Percentiles rank a stretch among this genome's conserved stretches.
These are phyloP conservation scores for Cossypha dichroa DNA, from an alignment of 2,797 vertebrate species.

Conservation along the genomic window DNA sequence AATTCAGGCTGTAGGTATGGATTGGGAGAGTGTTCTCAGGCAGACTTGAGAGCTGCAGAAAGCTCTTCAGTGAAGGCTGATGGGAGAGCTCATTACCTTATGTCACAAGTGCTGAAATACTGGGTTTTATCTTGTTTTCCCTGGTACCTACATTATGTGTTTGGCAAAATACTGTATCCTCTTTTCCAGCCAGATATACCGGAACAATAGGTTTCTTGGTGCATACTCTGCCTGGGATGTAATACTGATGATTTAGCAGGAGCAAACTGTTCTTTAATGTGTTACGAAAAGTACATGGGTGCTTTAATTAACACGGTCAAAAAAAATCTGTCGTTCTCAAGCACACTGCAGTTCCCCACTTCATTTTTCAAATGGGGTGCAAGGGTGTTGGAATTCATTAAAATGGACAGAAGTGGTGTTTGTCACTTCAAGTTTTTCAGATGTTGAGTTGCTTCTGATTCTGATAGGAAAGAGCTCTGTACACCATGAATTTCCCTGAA, in stretches of 20 bases:
- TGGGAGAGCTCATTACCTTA: not conserved
- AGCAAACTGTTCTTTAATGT: not conserved
- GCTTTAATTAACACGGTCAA: not conserved
- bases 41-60: not conserved
- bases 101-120: not conserved
- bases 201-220: not conserved
- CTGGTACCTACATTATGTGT: not conserved
- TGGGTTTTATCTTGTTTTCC: not conserved
- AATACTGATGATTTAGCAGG: not conserved
- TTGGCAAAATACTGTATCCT: not conserved
- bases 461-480: not conserved
- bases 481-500: not conserved
- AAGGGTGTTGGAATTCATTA: not conserved
- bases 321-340: not conserved
- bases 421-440: not conserved
- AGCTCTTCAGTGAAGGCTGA: not conserved
- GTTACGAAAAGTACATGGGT: not conserved
- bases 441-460: not conserved
- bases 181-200: not conserved
- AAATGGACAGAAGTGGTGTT: not conserved
- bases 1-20: not conserved
- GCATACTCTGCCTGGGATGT: not conserved
- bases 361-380: fast-evolving
- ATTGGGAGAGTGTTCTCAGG: not conserved
- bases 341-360: not conserved